Percentiles rank a stretch among this genome's conserved stretches.
Conservation (phyloP, 1,140 invertebrate genomes). For the Papilio xuthus region DNA sequence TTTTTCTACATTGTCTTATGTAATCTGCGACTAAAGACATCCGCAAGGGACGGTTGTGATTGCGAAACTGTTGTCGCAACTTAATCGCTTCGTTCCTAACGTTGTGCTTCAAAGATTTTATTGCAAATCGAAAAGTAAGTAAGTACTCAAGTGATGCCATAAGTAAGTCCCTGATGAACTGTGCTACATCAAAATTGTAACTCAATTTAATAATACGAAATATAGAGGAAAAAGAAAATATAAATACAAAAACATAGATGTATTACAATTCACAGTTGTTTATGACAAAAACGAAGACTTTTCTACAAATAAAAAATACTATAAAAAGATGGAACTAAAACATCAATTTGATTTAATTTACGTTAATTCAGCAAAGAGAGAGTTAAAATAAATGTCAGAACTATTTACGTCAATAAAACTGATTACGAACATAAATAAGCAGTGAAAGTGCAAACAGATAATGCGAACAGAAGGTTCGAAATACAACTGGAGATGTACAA, state of each 20-base stretch:
- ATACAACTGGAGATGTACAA: slow-evolving; percentile 1
- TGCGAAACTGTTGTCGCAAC: slow-evolving; percentile 18
- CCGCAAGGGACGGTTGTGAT: slow-evolving; percentile 15
- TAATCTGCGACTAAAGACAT: slow-evolving; percentile 22
- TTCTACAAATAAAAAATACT: too few species aligned
- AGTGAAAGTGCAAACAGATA: slow-evolving; percentile 8
- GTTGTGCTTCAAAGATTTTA: slow-evolving; percentile 18
- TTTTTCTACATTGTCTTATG: slow-evolving; percentile 26
- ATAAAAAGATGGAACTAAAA: too few species aligned
- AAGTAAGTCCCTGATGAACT: neutral
- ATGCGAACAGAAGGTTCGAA: neutral
- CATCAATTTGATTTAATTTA: too few species aligned
- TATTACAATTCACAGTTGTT: too few species aligned
- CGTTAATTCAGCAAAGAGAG: neutral
- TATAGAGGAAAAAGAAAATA: too few species aligned
- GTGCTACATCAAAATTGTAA: neutral
- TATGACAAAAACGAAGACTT: too few species aligned
- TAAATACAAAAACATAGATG: too few species aligned
- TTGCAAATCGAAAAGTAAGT: slow-evolving; percentile 2
- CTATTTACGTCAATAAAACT: neutral
- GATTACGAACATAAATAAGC: slow-evolving; percentile 13
- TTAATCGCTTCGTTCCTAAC: slow-evolving; percentile 19
- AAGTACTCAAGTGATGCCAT: neutral
- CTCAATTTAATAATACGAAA: neutral
- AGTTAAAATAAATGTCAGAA: neutral